Evolutionary conservation across 1,140 invertebrate genomes (phyloP), one percentile per base, ranked within the genome.

Genomic region (Limonius californicus): DNA sequence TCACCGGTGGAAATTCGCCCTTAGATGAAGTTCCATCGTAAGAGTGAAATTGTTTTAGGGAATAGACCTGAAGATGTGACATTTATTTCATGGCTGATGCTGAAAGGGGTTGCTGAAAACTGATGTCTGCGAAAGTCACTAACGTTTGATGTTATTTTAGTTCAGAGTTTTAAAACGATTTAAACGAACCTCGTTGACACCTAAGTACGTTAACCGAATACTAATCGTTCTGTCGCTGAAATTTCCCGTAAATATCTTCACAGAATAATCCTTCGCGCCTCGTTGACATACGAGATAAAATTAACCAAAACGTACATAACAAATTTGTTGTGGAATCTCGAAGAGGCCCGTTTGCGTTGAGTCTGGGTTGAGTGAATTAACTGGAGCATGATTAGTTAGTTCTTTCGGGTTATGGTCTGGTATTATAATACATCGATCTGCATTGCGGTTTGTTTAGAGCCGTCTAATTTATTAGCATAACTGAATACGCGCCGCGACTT

Each of bases 381-480:
- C 23, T 27, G 23, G 23, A 27, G 23, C 23, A 27, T 27, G 23
- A 27, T 27, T 27, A 27, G 23, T 27, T 27, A 27, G 23, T 27
- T 27, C 23, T 27, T 27, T 27, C 9, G 23, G 23, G 23, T 27
- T 27, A 27, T 27, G 23, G 23, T 27, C 19, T 4, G 8, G 45
- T 19, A 50, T 9, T 9, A 21, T 50, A 50, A 55, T 55, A 55
- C 69, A 73, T 74, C 73, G 74, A 74, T 72, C 75, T 75, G 75
- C 75, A 74, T 68, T 74, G 72, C 74, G 74, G 73, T 72, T 73
- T 74, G 69, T 75, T 77, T 77, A 74, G 74, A 71, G 68, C 70
- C 74, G 68, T 70, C 71, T 76, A 76, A 77, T 77, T 77, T 77
- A 77, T 77, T 75, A 75, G 74, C 76, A 74, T 74, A 76, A 76